Evolutionary conservation across 1,140 invertebrate genomes (phyloP), one percentile per base, ranked within the genome.

Genomic region (Drosophila saltans): DNA sequence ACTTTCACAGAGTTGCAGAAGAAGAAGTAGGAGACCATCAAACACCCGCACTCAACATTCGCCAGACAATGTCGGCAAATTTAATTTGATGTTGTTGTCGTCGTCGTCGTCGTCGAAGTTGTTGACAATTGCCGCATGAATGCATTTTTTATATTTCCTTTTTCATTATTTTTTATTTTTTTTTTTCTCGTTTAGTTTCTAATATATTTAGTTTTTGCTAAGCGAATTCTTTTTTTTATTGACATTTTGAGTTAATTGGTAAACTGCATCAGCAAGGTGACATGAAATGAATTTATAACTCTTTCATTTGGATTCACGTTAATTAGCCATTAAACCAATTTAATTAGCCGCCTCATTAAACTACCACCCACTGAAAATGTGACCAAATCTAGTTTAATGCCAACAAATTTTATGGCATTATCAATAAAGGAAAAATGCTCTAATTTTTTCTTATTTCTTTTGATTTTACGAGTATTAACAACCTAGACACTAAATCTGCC

Each of bases 51-150:
- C 84, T 21, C 45, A 52, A 77, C 75, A 72, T 73, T 78, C 75
- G 72, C 68, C 74, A 78, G 74, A 78, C 75, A 73, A 66, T 75
- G 74, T 63, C 59, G 69, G 58, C 52, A 63, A 79, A 74, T 82
- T 86, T 76, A 86, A 86, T 79, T 86, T 86, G 69, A 79, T 76
- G 76, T 75, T 81, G 78, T 81, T 48, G 76, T 74, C 72, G 76
- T 75, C 80, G 77, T 81, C 59, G 76, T 16, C 16, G 78, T 81
- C 55, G 76, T 74, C 72, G 76, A 71, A 77, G 77, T 81, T 55
- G 76, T 74, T 78, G 79, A 86, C 83, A 86, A 83, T 83, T 69
- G 70, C 64, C 75, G 70, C 74, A 80, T 83, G 70, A 72, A 80
- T 79, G 70, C 84, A 89, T 78, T 89, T 78, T 68, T 36, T 61